Conservation (phyloP, 2,797 vertebrate species). For the Enteromius paludinosus region DNA sequence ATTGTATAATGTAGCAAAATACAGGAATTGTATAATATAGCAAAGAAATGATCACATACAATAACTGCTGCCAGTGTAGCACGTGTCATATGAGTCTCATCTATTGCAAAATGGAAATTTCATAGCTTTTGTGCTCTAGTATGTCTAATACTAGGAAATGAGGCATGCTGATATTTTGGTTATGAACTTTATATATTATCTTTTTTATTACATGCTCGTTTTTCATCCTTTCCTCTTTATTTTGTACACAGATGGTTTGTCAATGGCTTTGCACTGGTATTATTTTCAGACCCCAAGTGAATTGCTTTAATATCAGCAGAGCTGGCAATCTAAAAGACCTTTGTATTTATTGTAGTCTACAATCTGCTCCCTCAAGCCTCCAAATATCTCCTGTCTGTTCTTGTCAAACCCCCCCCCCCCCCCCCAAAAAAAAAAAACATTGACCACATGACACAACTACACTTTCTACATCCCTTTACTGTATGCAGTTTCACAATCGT, state of each 20-base stretch:
- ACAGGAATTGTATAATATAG: neutral
- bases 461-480: neutral
- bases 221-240: slow-evolving; percentile 24
- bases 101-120: neutral
- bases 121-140: neutral
- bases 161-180: slow-evolving; percentile 34
- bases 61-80: neutral
- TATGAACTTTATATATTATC: slow-evolving; percentile 21
- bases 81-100: neutral
- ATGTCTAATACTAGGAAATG: neutral
- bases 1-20: neutral
- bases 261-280: slow-evolving; percentile 38
- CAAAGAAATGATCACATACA: neutral
- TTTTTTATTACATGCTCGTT: slow-evolving; percentile 36
- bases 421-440: neutral
- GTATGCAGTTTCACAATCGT: neutral
- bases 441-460: neutral
- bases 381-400: slow-evolving; percentile 20
- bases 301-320: slow-evolving; percentile 49
- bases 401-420: neutral
- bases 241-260: slow-evolving; percentile 32
- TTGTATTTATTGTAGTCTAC: slow-evolving; percentile 6
- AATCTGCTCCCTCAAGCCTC: slow-evolving; percentile 8
- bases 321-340: slow-evolving; percentile 22
- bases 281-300: slow-evolving; percentile 44